A percentile compares a stretch with the other conserved stretches of the same genome.
These are phyloP conservation scores for Euwallacea similis DNA, from an alignment of 1,140 invertebrate species.

Conservation along the genomic window DNA sequence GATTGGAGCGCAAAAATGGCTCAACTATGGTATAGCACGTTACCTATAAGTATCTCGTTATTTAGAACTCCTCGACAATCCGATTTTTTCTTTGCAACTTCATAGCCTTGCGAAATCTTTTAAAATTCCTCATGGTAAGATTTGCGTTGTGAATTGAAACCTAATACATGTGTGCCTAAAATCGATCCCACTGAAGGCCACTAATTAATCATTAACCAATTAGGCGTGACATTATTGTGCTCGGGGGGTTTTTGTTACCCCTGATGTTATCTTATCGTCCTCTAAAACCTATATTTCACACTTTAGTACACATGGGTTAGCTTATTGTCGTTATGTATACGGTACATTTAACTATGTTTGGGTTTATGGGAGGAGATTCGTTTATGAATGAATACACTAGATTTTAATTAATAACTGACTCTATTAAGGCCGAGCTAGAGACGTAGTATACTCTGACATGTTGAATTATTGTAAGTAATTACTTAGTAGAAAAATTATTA, in stretches of 20 bases:
- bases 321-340: neutral
- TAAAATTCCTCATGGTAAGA: neutral
- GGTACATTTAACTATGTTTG: neutral
- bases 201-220: constrained; percentile 3
- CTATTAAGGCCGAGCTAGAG: no score
- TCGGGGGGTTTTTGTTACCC: neutral
- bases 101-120: no score
- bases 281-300: neutral
- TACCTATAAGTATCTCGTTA: no score
- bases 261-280: neutral
- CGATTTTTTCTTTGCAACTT: no score
- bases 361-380: neutral
- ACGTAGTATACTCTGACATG: no score
- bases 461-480: no score
- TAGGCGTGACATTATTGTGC: constrained; percentile 5
- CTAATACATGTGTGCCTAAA: neutral
- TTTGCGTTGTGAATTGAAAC: neutral
- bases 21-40: no score
- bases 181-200: neutral
- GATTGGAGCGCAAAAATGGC: no score
- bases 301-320: neutral
- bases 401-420: no score
- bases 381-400: no score
- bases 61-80: no score
- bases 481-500: no score